Evolutionary conservation across 1,140 invertebrate genomes (phyloP), one percentile per base, ranked within the genome.

Genomic region (Rhyzopertha dominica): DNA sequence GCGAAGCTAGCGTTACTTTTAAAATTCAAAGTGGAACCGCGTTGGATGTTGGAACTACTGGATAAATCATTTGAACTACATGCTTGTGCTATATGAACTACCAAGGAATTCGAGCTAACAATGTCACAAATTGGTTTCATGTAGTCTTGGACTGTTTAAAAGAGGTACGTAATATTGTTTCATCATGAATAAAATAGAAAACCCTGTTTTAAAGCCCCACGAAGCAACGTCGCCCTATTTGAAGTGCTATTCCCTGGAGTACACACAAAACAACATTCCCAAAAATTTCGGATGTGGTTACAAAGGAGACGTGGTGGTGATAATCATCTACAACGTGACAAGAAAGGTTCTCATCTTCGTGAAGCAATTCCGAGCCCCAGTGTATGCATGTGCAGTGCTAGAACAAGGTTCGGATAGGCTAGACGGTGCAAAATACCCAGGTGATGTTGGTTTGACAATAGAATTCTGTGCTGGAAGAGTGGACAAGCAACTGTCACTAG

Each of bases 401-500:
- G 59, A 74, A 24, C 71, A 77, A 43, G 60, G 70, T 24, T 54
- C 55, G 24, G 63, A 63, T 26, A 53, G 59, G 1, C 78, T 91
- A 42, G 83, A 93, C 56, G 70, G 78, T 4, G 54, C 63, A 4
- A 79, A 83, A 53, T 88, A 84, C 66, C 85, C 87, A 8, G 74
- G 79, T 1, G 68, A 68, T 0, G 52, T 82, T 4, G 93, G 90
- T 0, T 57, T 95, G 5, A 85, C 90, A 0, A 62, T 93, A 35
- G 94, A 97, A 70, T 74, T 96, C 32, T 97, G 94, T 73, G 92
- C 92, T 24, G 94, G 93, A 7, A 88, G 95, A 40, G 78, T 95
- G 14, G 93, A 96, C 64, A 95, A 95, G 62, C 66, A 85, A 28
- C 79, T 79, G 47, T 62, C 80, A 25, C 62, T 86, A 29, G 72